A percentile compares a stretch with the other conserved stretches of the same genome.
These are phyloP conservation scores for Ellobium chinense DNA, from an alignment of 2,888 invertebrate species.

Conservation along the genomic window DNA sequence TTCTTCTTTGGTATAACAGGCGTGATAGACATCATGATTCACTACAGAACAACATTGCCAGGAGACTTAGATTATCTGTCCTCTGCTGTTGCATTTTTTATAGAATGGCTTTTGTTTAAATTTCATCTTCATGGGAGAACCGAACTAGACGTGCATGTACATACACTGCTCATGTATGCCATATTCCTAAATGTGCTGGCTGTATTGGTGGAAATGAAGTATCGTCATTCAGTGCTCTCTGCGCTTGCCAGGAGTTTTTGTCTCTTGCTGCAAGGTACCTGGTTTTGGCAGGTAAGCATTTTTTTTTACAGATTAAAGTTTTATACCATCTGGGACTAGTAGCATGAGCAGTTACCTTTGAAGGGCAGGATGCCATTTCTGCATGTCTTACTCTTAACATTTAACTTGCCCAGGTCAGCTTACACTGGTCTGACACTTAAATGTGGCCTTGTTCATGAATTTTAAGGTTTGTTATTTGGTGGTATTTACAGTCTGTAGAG, in stretches of 20 bases:
- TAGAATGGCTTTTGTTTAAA: conserved; percentile 80
- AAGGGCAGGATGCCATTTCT: too few relatives aligned
- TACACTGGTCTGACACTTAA: too few relatives aligned
- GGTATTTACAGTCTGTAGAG: too few relatives aligned
- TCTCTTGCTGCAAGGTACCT: conserved; percentile 80
- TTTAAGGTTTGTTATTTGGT: too few relatives aligned
- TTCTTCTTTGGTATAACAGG: conserved; percentile 80
- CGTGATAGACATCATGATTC: conserved; percentile 77
- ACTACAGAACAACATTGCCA: conserved; percentile 76
- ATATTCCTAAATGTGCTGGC: conserved; percentile 74
- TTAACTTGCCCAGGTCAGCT: too few relatives aligned
- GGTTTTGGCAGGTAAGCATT: conserved; percentile 80
- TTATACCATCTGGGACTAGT: too few relatives aligned
- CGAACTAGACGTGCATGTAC: conserved; percentile 77
- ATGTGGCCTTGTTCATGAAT: too few relatives aligned
- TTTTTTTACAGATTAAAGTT: neutral
- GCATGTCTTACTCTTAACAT: too few relatives aligned
- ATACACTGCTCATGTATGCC: conserved; percentile 79
- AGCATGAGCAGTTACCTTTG: too few relatives aligned
- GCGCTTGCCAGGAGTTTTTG: conserved; percentile 78
- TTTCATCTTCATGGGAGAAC: conserved; percentile 80
- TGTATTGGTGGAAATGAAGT: conserved; percentile 77
- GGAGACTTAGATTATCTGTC: conserved; percentile 79
- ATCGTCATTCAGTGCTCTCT: conserved; percentile 73
- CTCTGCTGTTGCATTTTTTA: conserved; percentile 77